Conservation (phyloP, 2,113 vertebrate species). For the Sturnira hondurensis region DNA sequence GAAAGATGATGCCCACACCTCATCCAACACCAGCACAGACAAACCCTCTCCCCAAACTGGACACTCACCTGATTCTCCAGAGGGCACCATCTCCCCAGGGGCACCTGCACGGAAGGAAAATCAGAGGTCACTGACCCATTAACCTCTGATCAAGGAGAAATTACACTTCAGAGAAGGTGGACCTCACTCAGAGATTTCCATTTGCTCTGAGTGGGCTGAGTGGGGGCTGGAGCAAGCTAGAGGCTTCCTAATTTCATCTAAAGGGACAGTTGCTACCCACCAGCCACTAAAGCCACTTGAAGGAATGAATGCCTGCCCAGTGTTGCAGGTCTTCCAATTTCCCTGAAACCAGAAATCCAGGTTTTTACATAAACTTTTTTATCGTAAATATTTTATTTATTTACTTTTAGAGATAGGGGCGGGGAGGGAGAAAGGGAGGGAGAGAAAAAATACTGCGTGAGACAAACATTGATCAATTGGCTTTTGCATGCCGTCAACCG, state of each 20-base stretch:
- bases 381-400: not conserved
- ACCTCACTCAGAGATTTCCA: not conserved
- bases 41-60: not conserved
- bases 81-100: constrained; percentile 25
- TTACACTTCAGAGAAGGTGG: rapidly evolving
- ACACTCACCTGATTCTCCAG: constrained; percentile 57
- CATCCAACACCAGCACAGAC: rapidly evolving
- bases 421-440: not conserved
- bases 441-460: not conserved
- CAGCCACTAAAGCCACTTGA: not conserved
- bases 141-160: not conserved
- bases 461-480: no score
- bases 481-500: no score
- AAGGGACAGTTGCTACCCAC: not conserved
- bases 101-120: constrained; percentile 39
- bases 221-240: not conserved
- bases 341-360: not conserved
- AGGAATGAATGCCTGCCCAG: rapidly evolving
- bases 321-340: not conserved
- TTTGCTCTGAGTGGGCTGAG: not conserved
- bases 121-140: not conserved
- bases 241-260: not conserved
- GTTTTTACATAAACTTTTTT: not conserved
- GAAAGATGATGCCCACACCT: not conserved
- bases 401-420: not conserved